Conservation (phyloP, 2,888 invertebrate genomes). For the Agrotis clavis region DNA sequence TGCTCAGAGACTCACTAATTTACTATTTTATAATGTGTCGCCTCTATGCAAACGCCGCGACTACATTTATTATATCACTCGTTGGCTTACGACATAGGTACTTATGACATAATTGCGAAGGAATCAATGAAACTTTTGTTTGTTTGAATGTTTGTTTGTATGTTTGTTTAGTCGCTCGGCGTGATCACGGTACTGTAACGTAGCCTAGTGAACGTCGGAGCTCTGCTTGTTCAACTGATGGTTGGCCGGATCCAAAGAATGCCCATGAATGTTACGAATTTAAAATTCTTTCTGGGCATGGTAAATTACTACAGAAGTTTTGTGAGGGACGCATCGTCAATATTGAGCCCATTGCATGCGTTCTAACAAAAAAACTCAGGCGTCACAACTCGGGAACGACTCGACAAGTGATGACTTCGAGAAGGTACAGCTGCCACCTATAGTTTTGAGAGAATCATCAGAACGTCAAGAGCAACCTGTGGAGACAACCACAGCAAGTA, state of each 20-base stretch:
- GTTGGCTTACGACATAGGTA: slow-evolving; percentile 82
- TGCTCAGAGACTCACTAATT: slow-evolving; percentile 60
- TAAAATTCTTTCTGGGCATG: no score
- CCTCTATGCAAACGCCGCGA: slow-evolving; percentile 80
- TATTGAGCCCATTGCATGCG: no score
- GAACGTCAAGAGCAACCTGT: no score
- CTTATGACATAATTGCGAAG: slow-evolving; percentile 85
- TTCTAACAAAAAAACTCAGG: no score
- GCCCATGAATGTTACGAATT: no score
- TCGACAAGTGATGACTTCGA: no score
- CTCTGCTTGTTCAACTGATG: slow-evolving; percentile 95
- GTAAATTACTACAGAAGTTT: no score
- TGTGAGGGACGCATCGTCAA: no score
- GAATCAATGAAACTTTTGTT: slow-evolving; percentile 88
- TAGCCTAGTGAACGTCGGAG: slow-evolving; percentile 95
- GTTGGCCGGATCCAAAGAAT: slow-evolving; percentile 94
- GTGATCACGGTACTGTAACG: slow-evolving; percentile 83
- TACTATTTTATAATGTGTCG: slow-evolving; percentile 62
- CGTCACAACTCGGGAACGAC: no score
- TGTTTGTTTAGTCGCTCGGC: slow-evolving; percentile 72
- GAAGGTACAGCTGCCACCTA: no score
- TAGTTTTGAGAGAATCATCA: no score
- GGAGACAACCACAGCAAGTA: no score
- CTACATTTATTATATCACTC: slow-evolving; percentile 76
- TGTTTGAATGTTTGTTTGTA: slow-evolving; percentile 76